These are phyloP conservation scores for Hemiprocne comata DNA, from an alignment of 2,113 vertebrate species.

Conservation along the genomic window DNA sequence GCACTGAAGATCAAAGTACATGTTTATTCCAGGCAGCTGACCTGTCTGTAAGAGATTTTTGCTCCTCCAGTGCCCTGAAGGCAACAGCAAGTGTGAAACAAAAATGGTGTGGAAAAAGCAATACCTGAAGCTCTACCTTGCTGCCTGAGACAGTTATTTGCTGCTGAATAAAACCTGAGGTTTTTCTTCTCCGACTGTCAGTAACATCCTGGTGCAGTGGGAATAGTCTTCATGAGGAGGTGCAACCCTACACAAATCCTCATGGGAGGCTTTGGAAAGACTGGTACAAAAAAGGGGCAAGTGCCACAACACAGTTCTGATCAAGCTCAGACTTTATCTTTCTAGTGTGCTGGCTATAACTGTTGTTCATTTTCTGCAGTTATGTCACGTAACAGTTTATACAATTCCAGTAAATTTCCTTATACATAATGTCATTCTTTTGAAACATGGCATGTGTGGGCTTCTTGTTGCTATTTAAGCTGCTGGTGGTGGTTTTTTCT, in stretches of 20 bases:
- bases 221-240: not conserved
- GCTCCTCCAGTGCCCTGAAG: not conserved
- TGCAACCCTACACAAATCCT: not conserved
- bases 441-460: not conserved
- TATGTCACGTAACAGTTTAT: rapidly evolving
- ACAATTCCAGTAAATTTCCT: not conserved
- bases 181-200: not conserved
- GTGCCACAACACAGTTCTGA: not conserved
- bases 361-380: not conserved
- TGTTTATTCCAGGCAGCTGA: constrained; percentile 10
- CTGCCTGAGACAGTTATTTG: not conserved
- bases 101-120: not conserved
- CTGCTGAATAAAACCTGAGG: not conserved
- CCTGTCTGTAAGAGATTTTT: not conserved
- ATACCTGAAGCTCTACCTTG: constrained; percentile 13
- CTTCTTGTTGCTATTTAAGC: not conserved
- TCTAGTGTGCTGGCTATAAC: not conserved
- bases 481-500: not conserved
- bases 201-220: not conserved
- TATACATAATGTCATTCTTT: not conserved
- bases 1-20: not conserved
- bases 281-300: not conserved
- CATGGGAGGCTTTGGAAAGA: not conserved
- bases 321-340: not conserved
- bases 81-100: not conserved